Evolutionary conservation across 1,140 invertebrate genomes (phyloP).

Genomic region (Carposina sasakii): DNA sequence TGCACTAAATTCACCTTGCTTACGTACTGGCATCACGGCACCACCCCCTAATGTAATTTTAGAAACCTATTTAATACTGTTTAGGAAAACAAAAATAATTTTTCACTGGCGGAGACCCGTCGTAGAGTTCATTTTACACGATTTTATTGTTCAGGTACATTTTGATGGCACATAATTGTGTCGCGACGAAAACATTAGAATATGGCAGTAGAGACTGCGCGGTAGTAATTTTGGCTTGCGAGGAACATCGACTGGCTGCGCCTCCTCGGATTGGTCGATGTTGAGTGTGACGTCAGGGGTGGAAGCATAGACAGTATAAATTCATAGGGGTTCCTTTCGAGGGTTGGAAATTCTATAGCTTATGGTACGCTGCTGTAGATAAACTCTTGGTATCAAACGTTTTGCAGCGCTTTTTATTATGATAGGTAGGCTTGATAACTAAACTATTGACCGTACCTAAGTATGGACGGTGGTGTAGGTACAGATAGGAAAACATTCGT

Average conservation of each 20-base stretch:
- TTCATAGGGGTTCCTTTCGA: too few species aligned
- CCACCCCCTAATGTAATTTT: constrained; percentile 65
- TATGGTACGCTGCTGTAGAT: too few species aligned
- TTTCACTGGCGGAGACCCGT: constrained; percentile 33
- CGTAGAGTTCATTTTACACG: constrained; percentile 51
- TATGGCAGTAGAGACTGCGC: constrained; percentile 44
- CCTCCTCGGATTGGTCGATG: constrained; percentile 67
- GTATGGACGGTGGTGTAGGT: too few species aligned
- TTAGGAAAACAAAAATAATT: constrained; percentile 55
- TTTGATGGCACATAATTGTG: constrained; percentile 45
- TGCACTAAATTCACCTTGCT: constrained; percentile 63
- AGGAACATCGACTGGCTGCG: constrained; percentile 58
- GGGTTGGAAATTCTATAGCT: too few species aligned
- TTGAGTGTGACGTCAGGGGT: constrained; percentile 68
- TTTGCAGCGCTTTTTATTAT: too few species aligned
- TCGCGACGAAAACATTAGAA: constrained; percentile 61
- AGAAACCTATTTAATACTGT: constrained; percentile 50
- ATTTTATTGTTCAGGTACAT: constrained; percentile 56
- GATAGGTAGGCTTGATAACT: too few species aligned
- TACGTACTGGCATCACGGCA: constrained; percentile 73
- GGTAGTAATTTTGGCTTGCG: constrained; percentile 51
- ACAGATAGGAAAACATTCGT: too few species aligned
- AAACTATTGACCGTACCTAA: too few species aligned
- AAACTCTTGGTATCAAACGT: too few species aligned
- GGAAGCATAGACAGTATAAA: constrained; percentile 66